Evolutionary conservation across 2,888 invertebrate species (phyloP), one percentile per base, ranked within the genome.

Genomic region (Brachycybe producta): DNA sequence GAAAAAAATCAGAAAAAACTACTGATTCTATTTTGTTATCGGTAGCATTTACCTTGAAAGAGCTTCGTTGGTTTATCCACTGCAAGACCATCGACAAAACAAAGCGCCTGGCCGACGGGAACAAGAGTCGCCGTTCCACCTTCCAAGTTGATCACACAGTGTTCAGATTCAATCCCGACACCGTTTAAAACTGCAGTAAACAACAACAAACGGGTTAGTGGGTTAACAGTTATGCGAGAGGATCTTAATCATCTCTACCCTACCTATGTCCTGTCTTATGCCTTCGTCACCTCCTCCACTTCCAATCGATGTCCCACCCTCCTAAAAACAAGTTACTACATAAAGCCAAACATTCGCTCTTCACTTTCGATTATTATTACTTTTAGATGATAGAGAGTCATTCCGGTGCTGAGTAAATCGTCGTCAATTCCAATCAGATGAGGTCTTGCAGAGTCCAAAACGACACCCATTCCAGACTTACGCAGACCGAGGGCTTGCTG

Each of bases 341-440:
- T n/a, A n/a, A n/a, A n/a, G n/a, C n/a, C n/a, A n/a, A n/a, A n/a
- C n/a, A n/a, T n/a, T n/a, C n/a, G n/a, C n/a, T n/a, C 46, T 43
- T 27, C 19, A 32, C 11, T 51, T 46, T 11, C 8, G 27, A 26
- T 5, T 5, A 40, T 19, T 19, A 40, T 43, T 30, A 78, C 80
- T 74, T 87, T 88, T 23, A 91, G 71, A 67, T 90, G 88, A 64
- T 90, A 91, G 1, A 92, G 70, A 0, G 88, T 87, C 26, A 92
- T 87, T 0, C 91, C 91, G 0, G 91, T 91, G 52, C 84, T 87
- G 40, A 87, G 75, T 40, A 85, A 70, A 66, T 91, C 87, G 62
- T 90, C 90, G 61, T 90, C 90, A 56, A 91, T 88, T 28, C 87
- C 86, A 45, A 91, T 84, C 4, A 92, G 75, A 70, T 92, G 91